Conservation (phyloP, 2,113 vertebrate species). For the Oenanthe melanoleuca region DNA sequence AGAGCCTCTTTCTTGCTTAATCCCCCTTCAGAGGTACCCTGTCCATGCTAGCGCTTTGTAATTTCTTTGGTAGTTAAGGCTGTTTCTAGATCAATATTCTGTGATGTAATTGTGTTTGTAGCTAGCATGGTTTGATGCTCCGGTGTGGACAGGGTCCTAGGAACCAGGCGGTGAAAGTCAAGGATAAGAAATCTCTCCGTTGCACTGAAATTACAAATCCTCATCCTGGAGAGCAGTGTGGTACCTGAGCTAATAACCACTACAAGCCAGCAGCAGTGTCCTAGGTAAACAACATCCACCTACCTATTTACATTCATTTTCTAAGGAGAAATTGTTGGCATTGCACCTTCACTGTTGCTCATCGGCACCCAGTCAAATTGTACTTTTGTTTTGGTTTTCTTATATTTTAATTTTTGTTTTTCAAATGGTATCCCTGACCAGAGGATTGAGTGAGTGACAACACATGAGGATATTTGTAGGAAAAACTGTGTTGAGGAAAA, state of each 20-base stretch:
- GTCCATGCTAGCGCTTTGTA: constrained; percentile 64
- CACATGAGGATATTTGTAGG: background rate
- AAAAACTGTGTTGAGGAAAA: background rate
- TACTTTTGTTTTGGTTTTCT: constrained; percentile 3
- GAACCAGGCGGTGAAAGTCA: constrained; percentile 14
- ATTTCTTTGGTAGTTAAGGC: constrained; percentile 58
- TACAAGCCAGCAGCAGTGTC: constrained; percentile 52
- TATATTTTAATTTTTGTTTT: background rate
- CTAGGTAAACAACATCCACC: constrained; percentile 24
- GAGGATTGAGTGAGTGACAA: background rate
- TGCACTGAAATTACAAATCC: constrained; percentile 62
- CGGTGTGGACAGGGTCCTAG: constrained; percentile 48
- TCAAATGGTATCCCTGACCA: background rate
- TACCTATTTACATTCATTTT: background rate
- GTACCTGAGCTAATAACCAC: constrained; percentile 57
- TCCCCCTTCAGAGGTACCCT: constrained; percentile 50
- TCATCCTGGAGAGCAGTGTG: constrained; percentile 66
- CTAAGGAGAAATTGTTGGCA: constrained; percentile 22
- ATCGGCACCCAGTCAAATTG: background rate
- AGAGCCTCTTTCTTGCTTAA: constrained; percentile 24
- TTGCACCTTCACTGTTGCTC: constrained; percentile 14
- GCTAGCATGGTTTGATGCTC: constrained; percentile 66
- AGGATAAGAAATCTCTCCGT: constrained; percentile 45
- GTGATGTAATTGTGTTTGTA: constrained; percentile 63
- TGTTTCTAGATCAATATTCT: constrained; percentile 60